Percentiles rank a stretch among this genome's conserved stretches.
phyloP scores from a whole-genome alignment of 2,888 invertebrate species.

The Corythucha ciliata region DNA sequence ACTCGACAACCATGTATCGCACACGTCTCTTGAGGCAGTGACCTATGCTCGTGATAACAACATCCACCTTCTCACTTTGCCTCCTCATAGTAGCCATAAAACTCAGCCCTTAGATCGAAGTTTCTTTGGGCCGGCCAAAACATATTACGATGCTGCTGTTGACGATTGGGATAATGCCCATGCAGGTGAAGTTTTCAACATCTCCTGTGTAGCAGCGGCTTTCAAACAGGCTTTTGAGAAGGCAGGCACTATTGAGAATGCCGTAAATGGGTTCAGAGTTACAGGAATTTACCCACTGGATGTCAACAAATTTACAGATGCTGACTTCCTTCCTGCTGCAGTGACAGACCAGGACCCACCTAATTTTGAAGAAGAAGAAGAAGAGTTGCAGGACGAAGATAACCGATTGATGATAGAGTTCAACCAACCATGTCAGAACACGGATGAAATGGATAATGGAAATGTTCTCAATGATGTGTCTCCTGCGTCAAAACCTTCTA shows the following conservation, averaged over 20 bases:
- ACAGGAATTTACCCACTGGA: conserved; percentile 21
- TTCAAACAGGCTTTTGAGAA: conserved; percentile 15
- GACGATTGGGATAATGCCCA: conserved; percentile 4
- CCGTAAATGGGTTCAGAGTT: conserved; percentile 5
- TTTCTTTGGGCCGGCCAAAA: background rate
- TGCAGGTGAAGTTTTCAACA: background rate
- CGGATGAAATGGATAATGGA: conserved; percentile 13
- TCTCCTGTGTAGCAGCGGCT: conserved; percentile 8
- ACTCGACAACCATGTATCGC: conserved; percentile 26
- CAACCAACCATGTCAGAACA: conserved; percentile 7
- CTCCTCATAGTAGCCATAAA: conserved; percentile 20
- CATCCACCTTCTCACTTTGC: conserved; percentile 11
- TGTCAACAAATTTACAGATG: conserved; percentile 14
- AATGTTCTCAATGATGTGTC: conserved; percentile 12
- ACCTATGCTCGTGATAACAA: conserved; percentile 1
- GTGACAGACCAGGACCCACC: conserved; percentile 18
- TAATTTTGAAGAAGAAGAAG: conserved; percentile 8
- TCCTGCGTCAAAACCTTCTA: conserved; percentile 10
- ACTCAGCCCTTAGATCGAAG: conserved; percentile 1
- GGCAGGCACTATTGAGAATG: conserved; percentile 13
- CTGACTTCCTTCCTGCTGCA: conserved; percentile 19
- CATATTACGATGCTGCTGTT: conserved; percentile 1
- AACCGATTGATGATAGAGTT: conserved; percentile 3
- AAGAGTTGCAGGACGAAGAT: conserved; percentile 14
- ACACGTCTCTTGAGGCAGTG: conserved; percentile 28